phyloP scores from a whole-genome alignment of 2,888 invertebrate genomes.

The Melieria omissa region DNA sequence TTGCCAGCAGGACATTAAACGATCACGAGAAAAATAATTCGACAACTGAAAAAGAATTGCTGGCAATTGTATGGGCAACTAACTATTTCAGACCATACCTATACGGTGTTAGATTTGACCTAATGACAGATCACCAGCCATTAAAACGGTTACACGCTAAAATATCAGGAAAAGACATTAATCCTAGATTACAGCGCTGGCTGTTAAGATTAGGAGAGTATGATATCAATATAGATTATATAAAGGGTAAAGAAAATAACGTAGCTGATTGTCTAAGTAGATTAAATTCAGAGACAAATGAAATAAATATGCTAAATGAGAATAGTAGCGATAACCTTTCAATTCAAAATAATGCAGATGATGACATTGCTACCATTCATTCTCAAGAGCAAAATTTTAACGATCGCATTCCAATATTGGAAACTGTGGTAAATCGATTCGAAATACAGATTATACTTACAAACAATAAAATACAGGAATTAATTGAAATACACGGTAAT shows the following conservation, averaged over 20 bases:
- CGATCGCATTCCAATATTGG: constrained; percentile 16
- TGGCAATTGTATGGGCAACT: constrained; percentile 41
- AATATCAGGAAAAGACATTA: constrained; percentile 17
- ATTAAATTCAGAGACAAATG: constrained; percentile 19
- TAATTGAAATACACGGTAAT: constrained; percentile 25
- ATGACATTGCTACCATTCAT: constrained; percentile 20
- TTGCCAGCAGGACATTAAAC: constrained; percentile 40
- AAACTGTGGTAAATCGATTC: constrained; percentile 15
- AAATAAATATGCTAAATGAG: constrained; percentile 15
- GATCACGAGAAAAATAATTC: constrained; percentile 44
- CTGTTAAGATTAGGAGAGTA: constrained; percentile 21
- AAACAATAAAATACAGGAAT: constrained; percentile 27
- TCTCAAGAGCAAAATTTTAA: constrained; percentile 21
- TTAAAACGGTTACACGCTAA: constrained; percentile 25
- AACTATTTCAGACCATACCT: constrained; percentile 38
- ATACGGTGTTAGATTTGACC: constrained; percentile 38
- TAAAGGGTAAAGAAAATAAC: constrained; percentile 27
- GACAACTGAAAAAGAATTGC: constrained; percentile 40
- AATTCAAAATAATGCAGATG: constrained; percentile 16
- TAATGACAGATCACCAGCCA: constrained; percentile 40
- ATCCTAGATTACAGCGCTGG: constrained; percentile 27
- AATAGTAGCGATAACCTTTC: not conserved
- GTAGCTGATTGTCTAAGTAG: constrained; percentile 30
- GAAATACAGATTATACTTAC: constrained; percentile 33
- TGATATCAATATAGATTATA: too few species aligned